phyloP scores from a whole-genome alignment of 53 echinoderm and acorn worm species.

The Patiria pectinifera region DNA sequence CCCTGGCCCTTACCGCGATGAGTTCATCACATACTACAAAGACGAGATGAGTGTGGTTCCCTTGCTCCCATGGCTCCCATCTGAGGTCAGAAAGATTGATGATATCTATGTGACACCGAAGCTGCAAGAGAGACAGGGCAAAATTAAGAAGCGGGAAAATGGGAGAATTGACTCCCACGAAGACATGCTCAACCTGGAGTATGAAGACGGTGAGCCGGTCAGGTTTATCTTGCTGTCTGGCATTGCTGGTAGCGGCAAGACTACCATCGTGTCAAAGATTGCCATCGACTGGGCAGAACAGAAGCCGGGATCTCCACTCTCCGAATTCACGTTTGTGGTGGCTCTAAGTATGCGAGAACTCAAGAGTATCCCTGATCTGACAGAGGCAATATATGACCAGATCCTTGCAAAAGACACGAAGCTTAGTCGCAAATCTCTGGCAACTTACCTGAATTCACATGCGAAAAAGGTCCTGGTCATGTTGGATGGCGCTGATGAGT shows the following conservation, averaged over 20 bases:
- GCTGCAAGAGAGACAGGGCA: not conserved
- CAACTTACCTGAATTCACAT: constrained; percentile 15
- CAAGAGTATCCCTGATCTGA: constrained; percentile 16
- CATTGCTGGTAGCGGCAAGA: no score
- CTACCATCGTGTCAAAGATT: no score
- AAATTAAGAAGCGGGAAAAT: no score
- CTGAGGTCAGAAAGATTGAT: not conserved
- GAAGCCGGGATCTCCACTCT: not conserved
- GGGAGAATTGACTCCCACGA: not conserved
- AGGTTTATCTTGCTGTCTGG: not conserved
- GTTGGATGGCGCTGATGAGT: not conserved
- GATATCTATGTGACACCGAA: constrained; percentile 21
- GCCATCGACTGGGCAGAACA: no score
- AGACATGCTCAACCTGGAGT: constrained; percentile 21
- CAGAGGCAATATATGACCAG: constrained; percentile 53
- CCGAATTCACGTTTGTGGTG: constrained; percentile 29
- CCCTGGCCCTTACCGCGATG: constrained; percentile 1
- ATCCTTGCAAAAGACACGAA: constrained; percentile 30
- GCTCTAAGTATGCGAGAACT: constrained; percentile 45
- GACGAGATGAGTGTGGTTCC: constrained; percentile 37
- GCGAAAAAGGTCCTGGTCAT: constrained; percentile 36
- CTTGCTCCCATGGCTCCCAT: constrained; percentile 47
- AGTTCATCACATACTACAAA: constrained; percentile 45
- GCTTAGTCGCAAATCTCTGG: not conserved
- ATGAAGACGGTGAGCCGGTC: not conserved